phyloP scores from a whole-genome alignment of 30 jellyfish, hydroid and myxozoan species.

The Hydractinia echinata region DNA sequence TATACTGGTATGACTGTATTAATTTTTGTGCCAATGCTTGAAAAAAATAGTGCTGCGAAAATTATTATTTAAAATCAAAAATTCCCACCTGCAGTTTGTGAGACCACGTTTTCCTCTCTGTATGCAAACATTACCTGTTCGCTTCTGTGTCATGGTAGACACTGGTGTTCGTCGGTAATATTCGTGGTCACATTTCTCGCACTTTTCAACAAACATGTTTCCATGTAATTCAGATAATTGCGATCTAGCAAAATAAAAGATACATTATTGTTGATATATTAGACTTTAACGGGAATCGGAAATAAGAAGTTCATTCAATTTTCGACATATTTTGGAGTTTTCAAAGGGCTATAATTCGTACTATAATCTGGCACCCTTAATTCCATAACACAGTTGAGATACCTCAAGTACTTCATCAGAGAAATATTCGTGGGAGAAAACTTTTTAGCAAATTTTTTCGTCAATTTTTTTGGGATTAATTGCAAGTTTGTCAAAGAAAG shows the following conservation, averaged over 20 bases:
- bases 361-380: too few species aligned
- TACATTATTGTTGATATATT: not conserved
- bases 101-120: slow-evolving; percentile 72
- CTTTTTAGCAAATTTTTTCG: too few species aligned
- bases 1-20: not conserved
- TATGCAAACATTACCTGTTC: slow-evolving; percentile 79
- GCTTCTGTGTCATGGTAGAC: slow-evolving; percentile 70
- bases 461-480: too few species aligned
- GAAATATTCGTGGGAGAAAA: too few species aligned
- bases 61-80: not conserved
- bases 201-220: slow-evolving; percentile 88
- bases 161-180: slow-evolving; percentile 77
- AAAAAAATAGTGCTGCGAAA: not conserved
- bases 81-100: slow-evolving; percentile 58
- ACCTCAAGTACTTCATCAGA: too few species aligned
- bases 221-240: slow-evolving; percentile 92
- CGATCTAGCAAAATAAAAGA: slow-evolving; percentile 30
- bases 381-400: too few species aligned
- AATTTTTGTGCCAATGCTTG: not conserved
- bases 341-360: too few species aligned
- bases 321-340: too few species aligned
- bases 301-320: too few species aligned
- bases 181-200: slow-evolving; percentile 85
- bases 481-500: too few species aligned
- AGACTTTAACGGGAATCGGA: too few species aligned